Evolutionary conservation across 2,888 invertebrate genomes (phyloP), one percentile per base, ranked within the genome.

Genomic region (Drosophila paramelanica): DNA sequence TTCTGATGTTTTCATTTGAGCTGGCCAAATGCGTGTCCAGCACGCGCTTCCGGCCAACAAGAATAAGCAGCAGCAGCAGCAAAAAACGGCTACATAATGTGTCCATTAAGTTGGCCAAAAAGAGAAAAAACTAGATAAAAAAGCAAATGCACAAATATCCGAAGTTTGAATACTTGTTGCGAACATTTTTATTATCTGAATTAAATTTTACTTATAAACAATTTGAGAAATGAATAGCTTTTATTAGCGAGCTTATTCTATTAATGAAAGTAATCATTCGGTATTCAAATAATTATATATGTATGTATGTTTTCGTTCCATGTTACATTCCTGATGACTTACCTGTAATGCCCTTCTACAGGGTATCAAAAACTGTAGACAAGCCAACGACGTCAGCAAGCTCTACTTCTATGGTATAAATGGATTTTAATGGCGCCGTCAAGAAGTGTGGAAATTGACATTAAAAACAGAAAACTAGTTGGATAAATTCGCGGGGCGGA

Each of bases 1-100:
- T 53, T 38, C 60, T 65, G 52, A 57, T 72, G 57, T 77, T 73
- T 67, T 53, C 53, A 73, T 77, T 74, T 74, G 20, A 52, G 57
- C 27, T 73, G 61, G 42, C 60, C 74, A 74, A 88, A 81, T 88
- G 83, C 61, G 72, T 14, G 69, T 52, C 56, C 68, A 80, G 73
- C 81, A 81, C 81, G 81, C 88, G 88, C 47, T 81, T 81, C 81
- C 88, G 88, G 68, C 41, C 52, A 45, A 42, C n/a, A 17, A 59
- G 36, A 36, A 49, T 46, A 38, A 51, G 36, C 23, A 70, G 33
- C 20, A 56, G 64, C 81, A 59, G 46, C 52, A 33, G 11, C 3
- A 27, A 31, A 31, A 31, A 31, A 2, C 8, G 31, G 10, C 27
- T 7, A 27, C 27, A 64, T 69, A 84, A 81, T 83, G 83, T 62